A percentile compares a stretch with the other conserved stretches of the same genome.
phyloP scores from a whole-genome alignment of 1,140 invertebrate genomes.

The Ptiloglossa arizonensis region DNA sequence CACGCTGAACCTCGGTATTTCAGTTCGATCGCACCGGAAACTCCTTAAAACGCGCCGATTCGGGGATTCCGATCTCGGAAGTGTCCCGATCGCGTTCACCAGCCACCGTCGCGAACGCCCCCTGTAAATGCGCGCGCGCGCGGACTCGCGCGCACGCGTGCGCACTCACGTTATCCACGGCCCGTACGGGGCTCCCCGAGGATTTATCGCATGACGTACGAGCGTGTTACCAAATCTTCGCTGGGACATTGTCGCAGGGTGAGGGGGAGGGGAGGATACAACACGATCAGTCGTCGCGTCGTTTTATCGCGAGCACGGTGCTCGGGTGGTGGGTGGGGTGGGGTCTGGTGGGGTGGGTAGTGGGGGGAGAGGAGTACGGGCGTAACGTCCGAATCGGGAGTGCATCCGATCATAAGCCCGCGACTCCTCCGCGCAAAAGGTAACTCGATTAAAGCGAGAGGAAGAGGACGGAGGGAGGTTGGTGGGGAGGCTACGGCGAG shows the following conservation, averaged over 20 bases:
- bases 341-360: too few relatives aligned
- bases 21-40: too few relatives aligned
- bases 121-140: conserved; percentile 24
- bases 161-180: too few relatives aligned
- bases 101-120: background rate
- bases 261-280: too few relatives aligned
- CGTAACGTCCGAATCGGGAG: conserved; percentile 57
- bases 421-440: conserved; percentile 50
- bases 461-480: background rate
- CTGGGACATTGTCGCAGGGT: conserved; percentile 13
- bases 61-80: too few relatives aligned
- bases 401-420: conserved; percentile 67
- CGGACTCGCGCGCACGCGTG: too few relatives aligned
- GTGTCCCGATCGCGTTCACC: too few relatives aligned
- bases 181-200: background rate
- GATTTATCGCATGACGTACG: conserved; percentile 52
- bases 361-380: background rate
- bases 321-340: too few relatives aligned
- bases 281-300: conserved; percentile 32
- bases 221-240: conserved; percentile 56
- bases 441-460: conserved; percentile 66
- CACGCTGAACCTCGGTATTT: too few relatives aligned
- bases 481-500: background rate
- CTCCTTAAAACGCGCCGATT: too few relatives aligned
- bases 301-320: conserved; percentile 47